Conservation (phyloP, 2,113 vertebrate genomes). For the Vulpes lagopus region DNA sequence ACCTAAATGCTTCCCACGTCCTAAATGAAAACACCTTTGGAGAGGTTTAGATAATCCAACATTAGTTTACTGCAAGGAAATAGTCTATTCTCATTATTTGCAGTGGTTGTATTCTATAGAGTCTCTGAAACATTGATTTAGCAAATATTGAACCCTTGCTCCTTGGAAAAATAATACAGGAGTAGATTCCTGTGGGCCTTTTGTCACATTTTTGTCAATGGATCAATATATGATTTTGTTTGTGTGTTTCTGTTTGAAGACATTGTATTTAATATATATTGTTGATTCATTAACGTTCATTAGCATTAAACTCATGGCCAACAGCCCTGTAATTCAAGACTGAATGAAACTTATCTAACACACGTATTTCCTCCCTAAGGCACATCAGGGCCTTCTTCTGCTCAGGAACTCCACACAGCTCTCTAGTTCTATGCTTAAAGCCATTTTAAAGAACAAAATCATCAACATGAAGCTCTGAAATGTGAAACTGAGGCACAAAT, state of each 20-base stretch:
- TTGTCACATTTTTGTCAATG: neutral
- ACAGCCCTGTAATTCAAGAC: neutral
- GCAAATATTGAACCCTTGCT: neutral
- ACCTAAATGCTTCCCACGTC: neutral
- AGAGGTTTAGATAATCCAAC: neutral
- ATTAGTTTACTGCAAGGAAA: conserved; percentile 16
- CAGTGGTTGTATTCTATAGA: neutral
- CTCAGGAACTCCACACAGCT: neutral
- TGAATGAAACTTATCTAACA: neutral
- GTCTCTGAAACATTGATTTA: neutral
- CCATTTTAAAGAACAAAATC: neutral
- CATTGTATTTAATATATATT: neutral
- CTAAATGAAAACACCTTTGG: neutral
- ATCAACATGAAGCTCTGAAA: neutral
- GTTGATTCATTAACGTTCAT: neutral
- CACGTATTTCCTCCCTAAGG: neutral
- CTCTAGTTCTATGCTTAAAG: neutral
- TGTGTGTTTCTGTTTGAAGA: conserved; percentile 39
- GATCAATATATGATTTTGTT: conserved; percentile 1
- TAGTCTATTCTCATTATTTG: neutral
- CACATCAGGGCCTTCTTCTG: neutral
- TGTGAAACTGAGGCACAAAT: neutral
- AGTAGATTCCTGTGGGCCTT: neutral
- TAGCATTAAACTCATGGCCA: neutral
- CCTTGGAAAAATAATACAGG: neutral